Percentiles rank a stretch among this genome's conserved stretches.
phyloP scores from a whole-genome alignment of 2,113 vertebrate genomes.

The Etheostoma cragini region DNA sequence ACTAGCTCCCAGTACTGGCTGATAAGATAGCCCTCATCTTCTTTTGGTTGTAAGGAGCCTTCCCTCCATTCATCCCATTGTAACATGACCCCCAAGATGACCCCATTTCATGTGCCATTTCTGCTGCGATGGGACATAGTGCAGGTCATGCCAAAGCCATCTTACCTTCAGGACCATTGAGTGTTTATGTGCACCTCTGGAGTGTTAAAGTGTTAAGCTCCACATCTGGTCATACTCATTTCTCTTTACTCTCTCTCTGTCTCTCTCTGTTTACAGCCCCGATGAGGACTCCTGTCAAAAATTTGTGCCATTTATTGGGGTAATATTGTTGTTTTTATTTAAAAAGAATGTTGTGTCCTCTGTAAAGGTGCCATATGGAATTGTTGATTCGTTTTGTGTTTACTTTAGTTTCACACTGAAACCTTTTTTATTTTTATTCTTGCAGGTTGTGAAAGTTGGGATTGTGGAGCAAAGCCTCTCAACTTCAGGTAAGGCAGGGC shows the following conservation, averaged over 20 bases:
- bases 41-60: conserved; percentile 80
- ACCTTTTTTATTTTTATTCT: not conserved
- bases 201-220: conserved; percentile 35
- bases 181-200: conserved; percentile 70
- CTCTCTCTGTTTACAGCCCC: conserved; percentile 75
- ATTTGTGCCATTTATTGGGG: conserved; percentile 94
- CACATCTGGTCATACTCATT: conserved; percentile 9
- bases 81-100: conserved; percentile 62
- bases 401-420: not conserved
- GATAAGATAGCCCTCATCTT: conserved; percentile 8
- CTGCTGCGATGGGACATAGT: conserved; percentile 66
- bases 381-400: not conserved
- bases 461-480: conserved; percentile 92
- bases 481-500: conserved; percentile 75
- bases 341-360: no score
- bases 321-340: conserved; percentile 50
- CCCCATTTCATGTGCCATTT: conserved; percentile 75
- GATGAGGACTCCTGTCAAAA: conserved; percentile 96
- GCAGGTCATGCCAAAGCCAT: conserved; percentile 52
- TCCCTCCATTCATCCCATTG: conserved; percentile 76
- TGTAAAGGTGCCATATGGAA: not conserved
- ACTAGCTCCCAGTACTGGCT: not conserved
- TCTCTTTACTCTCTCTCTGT: conserved; percentile 26
- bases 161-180: conserved; percentile 69
- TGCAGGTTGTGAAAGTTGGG: conserved; percentile 90